phyloP scores from a whole-genome alignment of 2,113 vertebrate genomes.

The Cyrtonyx montezumae region DNA sequence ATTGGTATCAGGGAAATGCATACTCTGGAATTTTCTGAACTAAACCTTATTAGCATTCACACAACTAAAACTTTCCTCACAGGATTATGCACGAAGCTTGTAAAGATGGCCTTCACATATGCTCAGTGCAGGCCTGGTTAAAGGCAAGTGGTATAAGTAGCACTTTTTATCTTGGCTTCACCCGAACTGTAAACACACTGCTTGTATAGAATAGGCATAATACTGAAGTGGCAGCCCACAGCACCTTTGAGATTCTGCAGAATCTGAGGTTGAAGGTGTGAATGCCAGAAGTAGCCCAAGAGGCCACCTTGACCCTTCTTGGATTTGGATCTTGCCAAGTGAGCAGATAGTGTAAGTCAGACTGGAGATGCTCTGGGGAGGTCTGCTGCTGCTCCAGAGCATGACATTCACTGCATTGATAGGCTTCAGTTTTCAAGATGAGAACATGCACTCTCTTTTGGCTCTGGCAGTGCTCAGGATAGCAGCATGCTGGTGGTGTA shows the following conservation, averaged over 20 bases:
- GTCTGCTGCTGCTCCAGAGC: not conserved
- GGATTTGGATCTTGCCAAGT: not conserved
- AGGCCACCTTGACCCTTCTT: not conserved
- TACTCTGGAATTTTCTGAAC: not conserved
- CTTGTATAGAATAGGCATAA: rapidly evolving
- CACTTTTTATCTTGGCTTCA: not conserved
- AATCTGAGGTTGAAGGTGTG: not conserved
- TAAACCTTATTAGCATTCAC: not conserved
- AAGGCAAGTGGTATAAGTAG: not conserved
- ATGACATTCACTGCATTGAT: not conserved
- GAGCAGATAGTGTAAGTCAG: rapidly evolving
- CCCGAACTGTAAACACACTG: not conserved
- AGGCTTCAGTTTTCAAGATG: not conserved
- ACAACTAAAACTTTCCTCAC: not conserved
- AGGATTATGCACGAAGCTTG: not conserved
- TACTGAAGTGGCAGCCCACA: rapidly evolving
- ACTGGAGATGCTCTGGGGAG: rapidly evolving
- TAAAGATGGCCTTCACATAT: not conserved
- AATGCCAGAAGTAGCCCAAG: not conserved
- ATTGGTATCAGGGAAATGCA: not conserved
- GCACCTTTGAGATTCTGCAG: rapidly evolving
- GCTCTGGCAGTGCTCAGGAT: not conserved
- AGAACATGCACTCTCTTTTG: not conserved
- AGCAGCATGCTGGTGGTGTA: not conserved
- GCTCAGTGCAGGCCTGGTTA: not conserved